Percentiles rank a stretch among this genome's conserved stretches.
These are phyloP conservation scores for Notamacropus eugenii DNA, from an alignment of 2,797 vertebrate species.

Conservation along the genomic window DNA sequence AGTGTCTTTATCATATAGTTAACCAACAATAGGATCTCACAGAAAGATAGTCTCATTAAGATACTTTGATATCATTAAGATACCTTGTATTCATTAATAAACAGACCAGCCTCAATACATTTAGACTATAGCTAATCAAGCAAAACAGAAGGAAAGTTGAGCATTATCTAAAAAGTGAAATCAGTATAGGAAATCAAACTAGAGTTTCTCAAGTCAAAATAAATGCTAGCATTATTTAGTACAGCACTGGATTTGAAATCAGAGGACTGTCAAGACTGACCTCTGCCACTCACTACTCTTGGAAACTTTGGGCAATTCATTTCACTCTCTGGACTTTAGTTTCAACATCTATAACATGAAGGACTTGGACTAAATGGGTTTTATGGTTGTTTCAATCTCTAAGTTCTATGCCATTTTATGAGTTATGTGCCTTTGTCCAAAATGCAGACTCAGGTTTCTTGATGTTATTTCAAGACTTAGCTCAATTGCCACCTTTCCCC, in stretches of 20 bases:
- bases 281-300: background rate
- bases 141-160: constrained; percentile 1
- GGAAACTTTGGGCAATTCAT: background rate
- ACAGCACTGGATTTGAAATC: background rate
- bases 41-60: background rate
- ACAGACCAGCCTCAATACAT: background rate
- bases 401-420: background rate
- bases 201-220: constrained; percentile 42
- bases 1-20: background rate
- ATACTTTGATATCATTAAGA: background rate
- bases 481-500: background rate
- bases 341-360: constrained; percentile 5
- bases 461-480: background rate
- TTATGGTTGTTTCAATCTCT: background rate
- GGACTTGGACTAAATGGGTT: background rate
- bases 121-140: background rate
- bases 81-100: background rate
- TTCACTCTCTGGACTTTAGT: background rate
- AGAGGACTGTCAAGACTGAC: constrained; percentile 20
- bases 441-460: background rate
- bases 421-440: background rate
- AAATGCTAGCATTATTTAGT: background rate
- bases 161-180: constrained; percentile 36
- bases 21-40: constrained; percentile 8
- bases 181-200: background rate